Percentiles rank a stretch among this genome's conserved stretches.
Evolutionary conservation across 2,113 vertebrate genomes (phyloP).

Genomic region (Embiotoca jacksoni): DNA sequence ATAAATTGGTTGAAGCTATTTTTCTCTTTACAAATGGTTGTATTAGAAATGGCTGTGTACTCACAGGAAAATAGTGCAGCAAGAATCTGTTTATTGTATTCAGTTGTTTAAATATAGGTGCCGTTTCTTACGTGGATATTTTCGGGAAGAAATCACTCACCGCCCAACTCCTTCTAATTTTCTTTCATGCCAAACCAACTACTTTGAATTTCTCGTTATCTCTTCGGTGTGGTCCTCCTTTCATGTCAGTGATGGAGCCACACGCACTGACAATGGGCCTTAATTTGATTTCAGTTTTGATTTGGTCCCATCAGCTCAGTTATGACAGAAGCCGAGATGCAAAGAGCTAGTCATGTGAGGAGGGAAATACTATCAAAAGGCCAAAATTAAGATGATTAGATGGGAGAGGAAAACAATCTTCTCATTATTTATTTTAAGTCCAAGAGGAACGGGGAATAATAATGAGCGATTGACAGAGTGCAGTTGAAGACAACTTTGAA

Average conservation of each 20-base stretch:
- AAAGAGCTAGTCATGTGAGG: conserved; percentile 38
- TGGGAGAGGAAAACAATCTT: conserved; percentile 66
- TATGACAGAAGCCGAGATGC: conserved; percentile 52
- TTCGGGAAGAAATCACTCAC: conserved; percentile 17
- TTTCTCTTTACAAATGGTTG: neutral
- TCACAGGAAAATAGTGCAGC: neutral
- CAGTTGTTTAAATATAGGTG: conserved; percentile 11
- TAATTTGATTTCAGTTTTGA: conserved; percentile 81
- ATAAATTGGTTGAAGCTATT: neutral
- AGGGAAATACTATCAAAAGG: conserved; percentile 65
- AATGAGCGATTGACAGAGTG: conserved; percentile 59
- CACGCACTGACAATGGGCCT: conserved; percentile 56
- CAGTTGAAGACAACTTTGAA: conserved; percentile 47
- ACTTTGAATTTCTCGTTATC: conserved; percentile 70
- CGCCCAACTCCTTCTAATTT: conserved; percentile 45
- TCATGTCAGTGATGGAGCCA: conserved; percentile 56
- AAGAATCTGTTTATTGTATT: conserved; percentile 3
- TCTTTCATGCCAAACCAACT: conserved; percentile 56
- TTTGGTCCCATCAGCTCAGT: conserved; percentile 67
- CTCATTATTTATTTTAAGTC: conserved; percentile 64
- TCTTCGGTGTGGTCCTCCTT: conserved; percentile 52
- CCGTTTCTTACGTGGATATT: conserved; percentile 31
- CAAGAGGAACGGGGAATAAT: conserved; percentile 63
- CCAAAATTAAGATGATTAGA: conserved; percentile 71
- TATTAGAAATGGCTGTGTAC: neutral